A percentile compares a stretch with the other conserved stretches of the same genome.
Evolutionary conservation across 1,140 invertebrate genomes (phyloP).

Genomic region (Danaus plexippus): DNA sequence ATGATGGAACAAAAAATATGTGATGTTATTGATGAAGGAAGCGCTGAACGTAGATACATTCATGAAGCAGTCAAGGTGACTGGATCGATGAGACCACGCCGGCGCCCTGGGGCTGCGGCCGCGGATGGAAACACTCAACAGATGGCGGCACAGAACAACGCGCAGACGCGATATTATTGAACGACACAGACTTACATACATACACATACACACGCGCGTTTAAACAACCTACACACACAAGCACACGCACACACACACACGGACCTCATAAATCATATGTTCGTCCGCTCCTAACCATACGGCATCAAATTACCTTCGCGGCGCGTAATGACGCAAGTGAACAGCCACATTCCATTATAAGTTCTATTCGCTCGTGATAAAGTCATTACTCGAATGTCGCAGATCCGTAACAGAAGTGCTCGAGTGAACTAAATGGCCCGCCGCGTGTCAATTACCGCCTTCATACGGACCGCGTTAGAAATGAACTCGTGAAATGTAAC

Average conservation of each 20-base stretch:
- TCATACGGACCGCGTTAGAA: conserved; percentile 46
- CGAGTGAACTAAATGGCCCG: conserved; percentile 52
- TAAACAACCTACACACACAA: conserved; percentile 15
- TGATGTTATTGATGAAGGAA: too few species aligned
- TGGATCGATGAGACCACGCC: too few species aligned
- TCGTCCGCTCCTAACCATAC: conserved; percentile 52
- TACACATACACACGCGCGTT: conserved; percentile 9
- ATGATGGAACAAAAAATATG: too few species aligned
- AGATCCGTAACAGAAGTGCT: conserved; percentile 35
- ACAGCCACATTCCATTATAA: conserved; percentile 13
- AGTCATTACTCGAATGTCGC: conserved; percentile 13
- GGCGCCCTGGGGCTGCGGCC: too few species aligned
- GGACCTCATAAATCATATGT: conserved; percentile 63
- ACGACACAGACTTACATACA: conserved; percentile 7
- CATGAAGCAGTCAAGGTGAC: too few species aligned
- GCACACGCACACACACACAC: conserved; percentile 25
- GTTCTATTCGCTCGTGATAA: conserved; percentile 13
- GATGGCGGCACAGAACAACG: too few species aligned
- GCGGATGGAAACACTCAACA: too few species aligned
- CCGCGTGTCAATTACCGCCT: conserved; percentile 57
- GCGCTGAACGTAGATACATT: too few species aligned
- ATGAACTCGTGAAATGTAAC: conserved; percentile 3
- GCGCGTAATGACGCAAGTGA: conserved; percentile 56
- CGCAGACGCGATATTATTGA: too few species aligned
- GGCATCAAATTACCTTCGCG: conserved; percentile 59